Evolutionary conservation across 1,140 invertebrate genomes (phyloP).

Genomic region (Phortica variegata): DNA sequence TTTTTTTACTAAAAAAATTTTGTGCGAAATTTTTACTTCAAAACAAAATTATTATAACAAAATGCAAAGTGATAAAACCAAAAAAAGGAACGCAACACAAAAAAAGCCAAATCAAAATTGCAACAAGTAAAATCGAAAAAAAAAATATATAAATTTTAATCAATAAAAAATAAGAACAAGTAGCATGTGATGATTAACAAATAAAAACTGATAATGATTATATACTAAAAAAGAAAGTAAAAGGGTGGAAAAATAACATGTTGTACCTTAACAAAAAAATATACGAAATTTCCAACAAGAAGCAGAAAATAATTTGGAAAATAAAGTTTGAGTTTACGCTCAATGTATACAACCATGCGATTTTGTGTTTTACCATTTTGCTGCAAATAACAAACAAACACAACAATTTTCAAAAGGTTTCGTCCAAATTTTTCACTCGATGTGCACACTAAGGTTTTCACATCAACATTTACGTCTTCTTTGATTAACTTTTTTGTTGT

Average conservation of each 20-base stretch:
- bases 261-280: slow-evolving; percentile 20
- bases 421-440: slow-evolving; percentile 28
- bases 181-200: slow-evolving; percentile 20
- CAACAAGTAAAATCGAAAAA: slow-evolving; percentile 14
- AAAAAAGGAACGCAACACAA: slow-evolving; percentile 22
- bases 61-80: slow-evolving; percentile 41
- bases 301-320: no score
- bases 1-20: slow-evolving; percentile 42
- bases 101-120: slow-evolving; percentile 51
- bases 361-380: no score
- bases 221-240: slow-evolving; percentile 39
- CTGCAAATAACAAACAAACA: slow-evolving; percentile 25
- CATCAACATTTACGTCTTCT: slow-evolving; percentile 24
- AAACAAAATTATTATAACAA: slow-evolving; percentile 46
- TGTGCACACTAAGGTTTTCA: slow-evolving; percentile 5
- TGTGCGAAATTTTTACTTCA: slow-evolving; percentile 24
- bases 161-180: slow-evolving; percentile 28
- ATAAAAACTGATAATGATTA: slow-evolving; percentile 26
- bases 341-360: no score
- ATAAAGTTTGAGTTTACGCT: no score
- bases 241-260: slow-evolving; percentile 40
- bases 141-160: slow-evolving; percentile 13
- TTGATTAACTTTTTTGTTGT: no score
- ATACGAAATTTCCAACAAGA: slow-evolving; percentile 29
- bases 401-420: slow-evolving; percentile 31